These are phyloP conservation scores for Lampris incognitus DNA, from an alignment of 2,113 vertebrate species.

Conservation along the genomic window DNA sequence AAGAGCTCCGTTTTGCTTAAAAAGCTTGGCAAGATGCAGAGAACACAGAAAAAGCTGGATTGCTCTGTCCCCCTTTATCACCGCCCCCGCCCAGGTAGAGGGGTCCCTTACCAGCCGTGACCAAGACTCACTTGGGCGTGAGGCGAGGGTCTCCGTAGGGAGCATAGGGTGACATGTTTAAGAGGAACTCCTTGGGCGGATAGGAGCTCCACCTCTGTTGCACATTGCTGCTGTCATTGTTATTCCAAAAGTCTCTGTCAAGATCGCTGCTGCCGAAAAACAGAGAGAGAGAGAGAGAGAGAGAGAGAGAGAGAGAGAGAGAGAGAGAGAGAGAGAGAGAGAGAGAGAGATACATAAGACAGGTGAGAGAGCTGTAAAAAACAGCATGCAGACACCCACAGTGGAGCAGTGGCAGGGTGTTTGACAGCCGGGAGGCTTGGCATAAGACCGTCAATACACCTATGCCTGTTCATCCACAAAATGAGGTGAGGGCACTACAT, in stretches of 20 bases:
- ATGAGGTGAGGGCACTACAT: background rate
- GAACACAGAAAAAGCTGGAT: background rate
- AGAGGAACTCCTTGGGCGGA: slow-evolving; percentile 99
- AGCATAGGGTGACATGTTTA: slow-evolving; percentile 99
- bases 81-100: slow-evolving; percentile 72
- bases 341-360: too few relatives aligned
- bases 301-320: slow-evolving; percentile 58
- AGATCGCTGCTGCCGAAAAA: slow-evolving; percentile 89
- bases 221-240: slow-evolving; percentile 99
- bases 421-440: too few relatives aligned
- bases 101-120: slow-evolving; percentile 80
- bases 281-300: slow-evolving; percentile 83
- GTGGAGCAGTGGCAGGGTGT: background rate
- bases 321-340: background rate
- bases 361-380: background rate
- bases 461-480: background rate
- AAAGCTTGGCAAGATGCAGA: slow-evolving; percentile 20
- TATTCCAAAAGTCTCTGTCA: slow-evolving; percentile 99
- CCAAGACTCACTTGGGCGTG: slow-evolving; percentile 99
- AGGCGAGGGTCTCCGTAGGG: slow-evolving; percentile 98
- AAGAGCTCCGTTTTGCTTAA: background rate
- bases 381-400: background rate
- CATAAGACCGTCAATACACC: background rate
- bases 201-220: slow-evolving; percentile 99
- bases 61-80: slow-evolving; percentile 53